Conservation (phyloP, 2,113 vertebrate genomes). For the Panurus biarmicus region DNA sequence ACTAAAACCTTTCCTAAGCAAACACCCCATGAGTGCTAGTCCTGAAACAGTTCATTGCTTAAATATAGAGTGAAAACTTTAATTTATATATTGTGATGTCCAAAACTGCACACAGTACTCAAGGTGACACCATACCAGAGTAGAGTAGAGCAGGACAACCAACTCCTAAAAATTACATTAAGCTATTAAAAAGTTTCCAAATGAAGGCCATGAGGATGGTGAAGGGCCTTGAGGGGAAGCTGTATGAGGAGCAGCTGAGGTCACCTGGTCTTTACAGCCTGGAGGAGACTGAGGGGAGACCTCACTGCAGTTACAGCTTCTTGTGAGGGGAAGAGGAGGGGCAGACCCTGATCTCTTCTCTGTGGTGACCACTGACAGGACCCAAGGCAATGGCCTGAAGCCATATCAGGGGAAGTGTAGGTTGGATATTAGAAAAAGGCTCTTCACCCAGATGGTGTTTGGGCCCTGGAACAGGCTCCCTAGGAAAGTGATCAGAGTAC, state of each 20-base stretch:
- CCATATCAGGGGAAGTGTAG: accelerated
- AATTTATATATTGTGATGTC: background rate
- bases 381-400: accelerated
- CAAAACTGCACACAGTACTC: background rate
- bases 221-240: background rate
- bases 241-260: accelerated
- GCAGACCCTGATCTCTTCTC: accelerated
- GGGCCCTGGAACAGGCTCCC: background rate
- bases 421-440: background rate
- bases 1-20: background rate
- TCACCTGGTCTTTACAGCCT: background rate
- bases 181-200: background rate
- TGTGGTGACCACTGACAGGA: background rate
- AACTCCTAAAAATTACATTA: background rate
- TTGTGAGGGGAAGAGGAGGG: background rate
- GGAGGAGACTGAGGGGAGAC: background rate
- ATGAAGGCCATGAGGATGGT: background rate
- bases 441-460: accelerated
- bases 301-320: background rate
- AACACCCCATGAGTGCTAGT: background rate
- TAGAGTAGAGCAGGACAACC: background rate
- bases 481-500: too few species aligned
- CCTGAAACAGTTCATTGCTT: background rate
- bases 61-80: background rate
- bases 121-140: background rate